A percentile compares a stretch with the other conserved stretches of the same genome.
Evolutionary conservation across 2,113 vertebrate genomes (phyloP).

Genomic region (Myiozetetes cayanensis): DNA sequence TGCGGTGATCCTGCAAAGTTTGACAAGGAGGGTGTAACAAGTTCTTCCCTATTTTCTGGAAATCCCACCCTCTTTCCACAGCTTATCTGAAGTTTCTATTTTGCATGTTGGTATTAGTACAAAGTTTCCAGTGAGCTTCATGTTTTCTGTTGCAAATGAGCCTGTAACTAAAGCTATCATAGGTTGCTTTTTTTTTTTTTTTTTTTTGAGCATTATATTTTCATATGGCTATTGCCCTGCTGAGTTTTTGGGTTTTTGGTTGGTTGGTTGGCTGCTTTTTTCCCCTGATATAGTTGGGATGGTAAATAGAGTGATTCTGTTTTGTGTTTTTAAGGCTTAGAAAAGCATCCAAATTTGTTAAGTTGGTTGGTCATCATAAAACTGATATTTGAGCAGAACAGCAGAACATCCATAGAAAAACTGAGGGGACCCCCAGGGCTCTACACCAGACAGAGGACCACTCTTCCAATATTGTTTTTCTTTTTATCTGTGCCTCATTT

Average conservation of each 20-base stretch:
- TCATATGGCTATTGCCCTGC: not conserved
- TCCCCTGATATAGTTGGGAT: not conserved
- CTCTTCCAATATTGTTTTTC: rapidly evolving
- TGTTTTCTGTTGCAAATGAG: not conserved
- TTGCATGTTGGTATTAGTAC: conserved; percentile 18
- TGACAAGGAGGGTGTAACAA: conserved; percentile 53
- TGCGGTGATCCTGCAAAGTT: conserved; percentile 72
- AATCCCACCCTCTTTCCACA: conserved; percentile 67
- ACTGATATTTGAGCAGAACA: not conserved
- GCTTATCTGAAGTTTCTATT: conserved; percentile 63
- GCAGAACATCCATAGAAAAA: rapidly evolving
- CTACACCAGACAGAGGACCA: not conserved
- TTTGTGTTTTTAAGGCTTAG: not conserved
- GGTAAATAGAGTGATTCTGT: not conserved
- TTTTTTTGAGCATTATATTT: not conserved
- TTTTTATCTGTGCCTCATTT: not conserved
- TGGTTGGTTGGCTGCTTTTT: not conserved
- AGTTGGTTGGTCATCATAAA: not conserved
- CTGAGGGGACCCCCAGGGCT: not conserved
- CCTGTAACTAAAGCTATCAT: not conserved
- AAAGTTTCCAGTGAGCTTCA: not conserved
- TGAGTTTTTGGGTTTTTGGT: no score
- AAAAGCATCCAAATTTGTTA: not conserved
- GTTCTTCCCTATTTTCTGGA: conserved; percentile 80
- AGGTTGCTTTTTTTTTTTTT: not conserved